A percentile compares a stretch with the other conserved stretches of the same genome.
Conservation (phyloP, 64 coral and sea anemone species). For the Actinia equina region DNA sequence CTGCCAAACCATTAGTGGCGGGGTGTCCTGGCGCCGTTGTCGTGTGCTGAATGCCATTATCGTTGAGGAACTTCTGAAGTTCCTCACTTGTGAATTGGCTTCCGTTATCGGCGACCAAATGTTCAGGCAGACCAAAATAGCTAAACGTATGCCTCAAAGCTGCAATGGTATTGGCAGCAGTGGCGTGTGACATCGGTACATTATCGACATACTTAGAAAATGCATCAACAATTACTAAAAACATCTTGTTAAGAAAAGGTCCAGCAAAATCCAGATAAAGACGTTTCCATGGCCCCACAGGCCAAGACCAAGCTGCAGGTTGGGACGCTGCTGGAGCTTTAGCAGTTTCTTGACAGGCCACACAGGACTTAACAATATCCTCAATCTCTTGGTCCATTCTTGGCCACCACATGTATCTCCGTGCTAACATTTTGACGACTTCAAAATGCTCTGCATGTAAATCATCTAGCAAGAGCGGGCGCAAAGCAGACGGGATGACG, state of each 20-base stretch:
- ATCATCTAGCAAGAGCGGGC: conserved; percentile 8
- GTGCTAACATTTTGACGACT: conserved; percentile 36
- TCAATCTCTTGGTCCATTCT: conserved; percentile 22
- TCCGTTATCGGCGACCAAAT: no score
- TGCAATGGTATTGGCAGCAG: no score
- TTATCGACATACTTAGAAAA: conserved; percentile 3
- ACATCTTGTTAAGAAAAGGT: conserved; percentile 31
- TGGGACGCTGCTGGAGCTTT: conserved; percentile 21
- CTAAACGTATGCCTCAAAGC: no score
- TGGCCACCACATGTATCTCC: conserved; percentile 27
- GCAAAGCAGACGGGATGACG: conserved; percentile 20
- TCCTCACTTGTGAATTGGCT: no score
- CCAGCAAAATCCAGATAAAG: conserved; percentile 55
- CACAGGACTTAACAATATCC: conserved; percentile 9
- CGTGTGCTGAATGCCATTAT: no score
- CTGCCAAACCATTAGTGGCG: no score
- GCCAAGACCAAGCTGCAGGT: conserved; percentile 36
- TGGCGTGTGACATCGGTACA: no score
- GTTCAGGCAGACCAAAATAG: no score
- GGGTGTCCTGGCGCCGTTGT: no score
- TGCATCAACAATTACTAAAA: conserved; percentile 50
- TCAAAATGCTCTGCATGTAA: conserved; percentile 36
- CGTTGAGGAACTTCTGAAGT: no score
- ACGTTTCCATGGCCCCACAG: conserved; percentile 36
- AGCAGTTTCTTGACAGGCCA: conserved; percentile 32